Conservation (phyloP, 2,888 invertebrate species). For the Reticulitermes lucifugus region DNA sequence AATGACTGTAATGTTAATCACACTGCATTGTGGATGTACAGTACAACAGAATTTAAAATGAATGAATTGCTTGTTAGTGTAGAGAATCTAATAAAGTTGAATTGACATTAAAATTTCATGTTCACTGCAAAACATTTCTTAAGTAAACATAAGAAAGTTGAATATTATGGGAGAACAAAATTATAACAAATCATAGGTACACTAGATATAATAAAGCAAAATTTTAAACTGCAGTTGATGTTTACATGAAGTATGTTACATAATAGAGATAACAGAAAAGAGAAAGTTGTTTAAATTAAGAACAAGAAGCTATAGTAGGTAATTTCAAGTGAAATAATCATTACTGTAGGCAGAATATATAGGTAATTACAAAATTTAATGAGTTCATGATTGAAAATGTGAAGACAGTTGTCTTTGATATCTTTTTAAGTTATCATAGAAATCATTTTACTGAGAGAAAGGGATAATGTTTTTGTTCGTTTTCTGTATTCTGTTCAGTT, state of each 20-base stretch:
- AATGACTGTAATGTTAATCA: not conserved
- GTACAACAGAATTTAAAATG: conserved; percentile 24
- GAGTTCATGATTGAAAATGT: conserved; percentile 16
- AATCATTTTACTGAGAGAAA: conserved; percentile 24
- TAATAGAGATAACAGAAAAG: not conserved
- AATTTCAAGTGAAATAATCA: conserved; percentile 2
- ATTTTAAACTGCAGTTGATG: conserved; percentile 35
- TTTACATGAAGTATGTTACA: conserved; percentile 20
- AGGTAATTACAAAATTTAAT: not conserved
- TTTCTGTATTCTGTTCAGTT: conserved; percentile 34
- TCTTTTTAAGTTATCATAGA: conserved; percentile 7
- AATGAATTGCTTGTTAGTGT: conserved; percentile 11
- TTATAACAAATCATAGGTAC: conserved; percentile 20
- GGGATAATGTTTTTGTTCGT: conserved; percentile 22
- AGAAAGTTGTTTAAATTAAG: not conserved
- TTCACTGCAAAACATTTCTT: conserved; percentile 8
- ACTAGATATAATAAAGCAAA: conserved; percentile 37
- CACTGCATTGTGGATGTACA: conserved; percentile 9
- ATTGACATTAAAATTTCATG: not conserved
- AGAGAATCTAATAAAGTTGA: conserved; percentile 16
- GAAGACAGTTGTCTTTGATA: conserved; percentile 4
- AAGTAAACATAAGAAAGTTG: conserved; percentile 3
- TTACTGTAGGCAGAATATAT: conserved; percentile 26
- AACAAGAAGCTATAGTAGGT: not conserved
- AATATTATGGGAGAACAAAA: not conserved